Conservation (phyloP, 2,797 vertebrate genomes). For the Cyprinodon diabolis region DNA sequence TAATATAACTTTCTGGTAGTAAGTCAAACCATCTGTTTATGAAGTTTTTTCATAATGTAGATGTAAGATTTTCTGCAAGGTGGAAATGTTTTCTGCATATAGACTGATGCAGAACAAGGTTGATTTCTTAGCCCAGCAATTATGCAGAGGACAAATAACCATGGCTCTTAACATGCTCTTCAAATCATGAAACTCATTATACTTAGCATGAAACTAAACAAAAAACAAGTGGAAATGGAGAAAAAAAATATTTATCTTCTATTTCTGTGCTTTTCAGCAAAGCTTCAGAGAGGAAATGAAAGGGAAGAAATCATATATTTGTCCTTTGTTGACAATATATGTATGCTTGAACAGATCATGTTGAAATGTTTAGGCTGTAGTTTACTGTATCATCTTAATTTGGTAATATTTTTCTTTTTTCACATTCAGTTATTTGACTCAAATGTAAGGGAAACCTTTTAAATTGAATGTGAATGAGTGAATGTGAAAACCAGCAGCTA, state of each 20-base stretch:
- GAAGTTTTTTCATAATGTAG: not conserved
- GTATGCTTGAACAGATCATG: not conserved
- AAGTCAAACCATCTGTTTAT: not conserved
- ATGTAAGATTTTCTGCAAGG: not conserved
- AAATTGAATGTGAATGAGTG: slow-evolving; percentile 32
- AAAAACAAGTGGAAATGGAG: slow-evolving; percentile 52
- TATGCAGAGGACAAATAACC: slow-evolving; percentile 11
- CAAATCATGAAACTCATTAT: slow-evolving; percentile 47
- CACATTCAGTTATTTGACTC: not conserved
- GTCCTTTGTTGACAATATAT: slow-evolving; percentile 7
- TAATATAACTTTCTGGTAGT: not conserved
- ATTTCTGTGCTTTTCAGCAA: not conserved
- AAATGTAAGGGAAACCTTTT: not conserved
- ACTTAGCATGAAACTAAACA: slow-evolving; percentile 22
- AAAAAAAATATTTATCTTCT: slow-evolving; percentile 17
- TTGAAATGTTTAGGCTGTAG: slow-evolving; percentile 5
- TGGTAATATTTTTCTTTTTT: not conserved
- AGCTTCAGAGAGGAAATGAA: not conserved
- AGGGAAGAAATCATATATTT: slow-evolving; percentile 20
- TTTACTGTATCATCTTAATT: not conserved
- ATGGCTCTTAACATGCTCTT: not conserved
- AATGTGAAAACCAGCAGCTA: slow-evolving; percentile 31
- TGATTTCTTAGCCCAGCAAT: slow-evolving; percentile 10
- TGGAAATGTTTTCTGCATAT: not conserved
- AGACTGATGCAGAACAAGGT: slow-evolving; percentile 4